Conservation (phyloP, 2,797 vertebrate species). For the Scolopax rusticola region DNA sequence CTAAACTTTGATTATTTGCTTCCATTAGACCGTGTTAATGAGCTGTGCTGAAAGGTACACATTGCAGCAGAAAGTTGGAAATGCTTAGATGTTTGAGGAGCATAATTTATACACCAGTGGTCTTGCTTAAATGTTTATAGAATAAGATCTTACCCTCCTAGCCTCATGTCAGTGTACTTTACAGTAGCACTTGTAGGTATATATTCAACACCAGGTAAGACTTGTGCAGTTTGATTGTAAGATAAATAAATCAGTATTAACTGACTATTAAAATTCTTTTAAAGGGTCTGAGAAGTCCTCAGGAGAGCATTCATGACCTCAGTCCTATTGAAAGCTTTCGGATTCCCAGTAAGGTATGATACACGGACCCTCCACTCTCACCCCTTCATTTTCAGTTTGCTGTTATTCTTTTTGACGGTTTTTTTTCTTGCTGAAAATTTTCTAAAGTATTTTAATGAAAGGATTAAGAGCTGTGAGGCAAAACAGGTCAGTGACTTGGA, state of each 20-base stretch:
- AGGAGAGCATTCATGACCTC: conserved; percentile 91
- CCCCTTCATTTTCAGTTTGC: not conserved
- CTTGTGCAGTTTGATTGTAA: not conserved
- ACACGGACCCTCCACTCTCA: not conserved
- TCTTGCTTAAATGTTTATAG: not conserved
- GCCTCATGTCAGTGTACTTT: not conserved
- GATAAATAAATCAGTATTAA: not conserved
- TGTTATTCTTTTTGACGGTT: not conserved
- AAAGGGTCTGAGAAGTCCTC: conserved; percentile 95
- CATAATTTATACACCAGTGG: not conserved
- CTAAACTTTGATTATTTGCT: not conserved
- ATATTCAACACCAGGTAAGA: not conserved
- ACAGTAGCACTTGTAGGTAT: not conserved
- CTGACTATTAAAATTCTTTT: conserved; percentile 55
- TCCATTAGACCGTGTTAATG: not conserved
- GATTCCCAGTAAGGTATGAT: conserved; percentile 92
- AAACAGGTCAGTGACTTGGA: not conserved
- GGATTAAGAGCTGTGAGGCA: not conserved
- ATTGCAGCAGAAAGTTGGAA: not conserved
- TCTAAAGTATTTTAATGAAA: not conserved
- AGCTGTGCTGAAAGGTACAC: not conserved
- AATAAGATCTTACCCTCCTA: not conserved
- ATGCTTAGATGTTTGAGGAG: not conserved
- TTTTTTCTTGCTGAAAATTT: not conserved
- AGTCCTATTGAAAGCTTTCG: conserved; percentile 93